Conservation (phyloP, 1,140 invertebrate species). For the Odontomachus brunneus region DNA sequence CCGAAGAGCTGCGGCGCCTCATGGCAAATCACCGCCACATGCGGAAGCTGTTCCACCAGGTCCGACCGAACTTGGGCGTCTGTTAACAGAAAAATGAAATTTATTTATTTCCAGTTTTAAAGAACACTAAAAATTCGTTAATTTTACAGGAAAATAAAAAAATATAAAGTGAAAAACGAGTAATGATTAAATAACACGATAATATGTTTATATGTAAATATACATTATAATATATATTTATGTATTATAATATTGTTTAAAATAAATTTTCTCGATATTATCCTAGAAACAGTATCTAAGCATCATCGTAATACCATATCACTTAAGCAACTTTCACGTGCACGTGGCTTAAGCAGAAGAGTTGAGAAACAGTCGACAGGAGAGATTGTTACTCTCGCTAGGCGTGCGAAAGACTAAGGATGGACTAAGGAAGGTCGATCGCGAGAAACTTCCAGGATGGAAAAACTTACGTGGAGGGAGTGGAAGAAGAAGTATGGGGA, state of each 20-base stretch:
- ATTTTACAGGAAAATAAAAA: too few relatives aligned
- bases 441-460: slow-evolving; percentile 38
- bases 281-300: too few relatives aligned
- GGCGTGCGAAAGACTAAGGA: slow-evolving; percentile 76
- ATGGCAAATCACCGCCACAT: slow-evolving; percentile 88
- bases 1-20: slow-evolving; percentile 84
- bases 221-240: too few relatives aligned
- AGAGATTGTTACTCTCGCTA: slow-evolving; percentile 16
- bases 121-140: background rate
- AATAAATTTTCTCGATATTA: background rate
- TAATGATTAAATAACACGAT: too few relatives aligned
- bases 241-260: too few relatives aligned
- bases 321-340: too few relatives aligned
- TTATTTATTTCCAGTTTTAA: background rate
- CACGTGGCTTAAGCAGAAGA: too few relatives aligned
- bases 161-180: too few relatives aligned
- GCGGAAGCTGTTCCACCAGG: slow-evolving; percentile 88
- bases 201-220: too few relatives aligned
- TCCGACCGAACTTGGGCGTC: slow-evolving; percentile 87
- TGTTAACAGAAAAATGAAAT: slow-evolving; percentile 77
- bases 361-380: background rate
- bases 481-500: slow-evolving; percentile 9
- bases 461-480: background rate
- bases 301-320: too few relatives aligned
- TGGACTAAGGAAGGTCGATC: background rate